Conservation (phyloP, 1,140 invertebrate genomes). For the Bathynomus jamesi region DNA sequence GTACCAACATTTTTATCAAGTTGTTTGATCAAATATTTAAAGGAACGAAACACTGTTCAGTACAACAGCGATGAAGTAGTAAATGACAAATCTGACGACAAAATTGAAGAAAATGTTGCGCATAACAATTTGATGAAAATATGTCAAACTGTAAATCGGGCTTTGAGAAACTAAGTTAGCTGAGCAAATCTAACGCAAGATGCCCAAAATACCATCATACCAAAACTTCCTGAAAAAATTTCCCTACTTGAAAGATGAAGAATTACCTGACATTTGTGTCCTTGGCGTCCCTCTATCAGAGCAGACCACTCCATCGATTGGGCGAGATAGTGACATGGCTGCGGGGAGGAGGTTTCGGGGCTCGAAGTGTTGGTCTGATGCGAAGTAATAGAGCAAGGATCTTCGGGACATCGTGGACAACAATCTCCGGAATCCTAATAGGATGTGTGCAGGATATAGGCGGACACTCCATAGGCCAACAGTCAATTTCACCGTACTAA, state of each 20-base stretch:
- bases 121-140: too few relatives aligned
- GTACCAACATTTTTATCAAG: too few relatives aligned
- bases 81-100: too few relatives aligned
- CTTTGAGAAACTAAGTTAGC: too few relatives aligned
- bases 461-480: constrained; percentile 77
- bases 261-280: not conserved
- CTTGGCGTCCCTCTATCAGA: not conserved
- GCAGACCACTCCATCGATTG: not conserved
- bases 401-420: constrained; percentile 61
- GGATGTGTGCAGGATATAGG: constrained; percentile 58
- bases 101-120: too few relatives aligned
- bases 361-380: not conserved
- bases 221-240: too few relatives aligned
- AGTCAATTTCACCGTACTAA: constrained; percentile 80
- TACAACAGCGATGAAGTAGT: too few relatives aligned
- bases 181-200: too few relatives aligned
- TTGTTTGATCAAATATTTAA: too few relatives aligned
- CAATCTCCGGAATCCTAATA: constrained; percentile 56
- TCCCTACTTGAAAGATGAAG: not conserved
- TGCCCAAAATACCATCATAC: too few relatives aligned
- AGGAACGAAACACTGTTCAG: too few relatives aligned
- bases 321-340: not conserved
- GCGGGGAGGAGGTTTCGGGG: not conserved
- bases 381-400: constrained; percentile 44
- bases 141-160: too few relatives aligned